Conservation (phyloP, 2,113 vertebrate species). For the Pachyramphus minor region DNA sequence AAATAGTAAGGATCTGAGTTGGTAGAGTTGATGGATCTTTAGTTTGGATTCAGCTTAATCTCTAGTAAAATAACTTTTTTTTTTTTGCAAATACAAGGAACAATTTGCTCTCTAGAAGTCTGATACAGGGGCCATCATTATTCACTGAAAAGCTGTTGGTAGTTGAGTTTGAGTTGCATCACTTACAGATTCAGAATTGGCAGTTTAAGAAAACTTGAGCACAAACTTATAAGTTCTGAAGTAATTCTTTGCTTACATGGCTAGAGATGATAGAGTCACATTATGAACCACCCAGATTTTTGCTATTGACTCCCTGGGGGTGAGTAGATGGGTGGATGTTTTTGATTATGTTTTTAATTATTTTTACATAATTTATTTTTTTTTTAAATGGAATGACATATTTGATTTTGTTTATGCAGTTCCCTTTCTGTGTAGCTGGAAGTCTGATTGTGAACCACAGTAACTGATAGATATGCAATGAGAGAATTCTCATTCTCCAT, state of each 20-base stretch:
- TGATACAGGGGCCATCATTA: background rate
- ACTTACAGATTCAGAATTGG: background rate
- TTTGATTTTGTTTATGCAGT: background rate
- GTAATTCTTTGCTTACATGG: background rate
- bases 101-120: background rate
- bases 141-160: background rate
- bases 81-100: background rate
- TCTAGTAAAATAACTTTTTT: background rate
- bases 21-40: background rate
- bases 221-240: background rate
- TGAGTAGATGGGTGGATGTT: background rate
- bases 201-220: background rate
- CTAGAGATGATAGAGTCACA: background rate
- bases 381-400: background rate
- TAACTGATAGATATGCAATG: background rate
- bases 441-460: background rate
- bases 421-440: background rate
- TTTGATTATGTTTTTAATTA: background rate
- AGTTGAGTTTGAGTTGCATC: background rate
- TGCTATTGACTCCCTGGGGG: background rate
- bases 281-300: background rate
- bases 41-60: background rate
- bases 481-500: background rate
- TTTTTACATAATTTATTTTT: background rate
- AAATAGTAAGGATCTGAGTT: background rate